A percentile compares a stretch with the other conserved stretches of the same genome.
Conservation (phyloP, 2,113 vertebrate species). For the Trematomus loennbergii region DNA sequence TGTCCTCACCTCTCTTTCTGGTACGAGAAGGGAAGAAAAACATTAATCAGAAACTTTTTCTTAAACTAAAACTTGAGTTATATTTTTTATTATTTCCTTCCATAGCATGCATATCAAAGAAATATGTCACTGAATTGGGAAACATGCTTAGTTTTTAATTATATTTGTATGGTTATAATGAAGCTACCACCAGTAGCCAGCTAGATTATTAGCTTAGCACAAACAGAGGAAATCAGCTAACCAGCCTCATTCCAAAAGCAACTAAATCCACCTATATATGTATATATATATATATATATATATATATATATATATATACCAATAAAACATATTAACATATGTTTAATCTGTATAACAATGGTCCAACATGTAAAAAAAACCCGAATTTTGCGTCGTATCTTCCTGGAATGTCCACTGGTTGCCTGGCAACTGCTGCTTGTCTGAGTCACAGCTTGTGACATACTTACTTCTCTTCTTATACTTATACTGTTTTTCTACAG, state of each 20-base stretch:
- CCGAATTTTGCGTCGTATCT: background rate
- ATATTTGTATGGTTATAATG: too few relatives aligned
- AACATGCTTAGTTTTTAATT: background rate
- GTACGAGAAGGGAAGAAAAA: background rate
- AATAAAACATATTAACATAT: background rate
- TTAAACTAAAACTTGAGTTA: background rate
- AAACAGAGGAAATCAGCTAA: background rate
- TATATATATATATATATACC: too few relatives aligned
- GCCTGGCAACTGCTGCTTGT: background rate
- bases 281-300: too few relatives aligned
- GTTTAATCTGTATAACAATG: background rate
- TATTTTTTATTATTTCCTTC: background rate
- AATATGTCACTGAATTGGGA: background rate
- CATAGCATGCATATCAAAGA: background rate
- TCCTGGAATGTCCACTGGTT: background rate
- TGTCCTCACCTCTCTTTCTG: background rate
- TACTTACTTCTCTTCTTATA: background rate
- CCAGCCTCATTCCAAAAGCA: background rate
- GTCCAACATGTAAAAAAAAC: background rate
- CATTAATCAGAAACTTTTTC: constrained; percentile 4
- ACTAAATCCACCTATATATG: background rate
- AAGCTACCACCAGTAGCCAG: background rate
- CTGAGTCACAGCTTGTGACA: background rate
- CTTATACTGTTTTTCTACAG: background rate
- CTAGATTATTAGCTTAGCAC: background rate